A percentile compares a stretch with the other conserved stretches of the same genome.
phyloP scores from a whole-genome alignment of 2,888 invertebrate species.

The Machimus rusticus region DNA sequence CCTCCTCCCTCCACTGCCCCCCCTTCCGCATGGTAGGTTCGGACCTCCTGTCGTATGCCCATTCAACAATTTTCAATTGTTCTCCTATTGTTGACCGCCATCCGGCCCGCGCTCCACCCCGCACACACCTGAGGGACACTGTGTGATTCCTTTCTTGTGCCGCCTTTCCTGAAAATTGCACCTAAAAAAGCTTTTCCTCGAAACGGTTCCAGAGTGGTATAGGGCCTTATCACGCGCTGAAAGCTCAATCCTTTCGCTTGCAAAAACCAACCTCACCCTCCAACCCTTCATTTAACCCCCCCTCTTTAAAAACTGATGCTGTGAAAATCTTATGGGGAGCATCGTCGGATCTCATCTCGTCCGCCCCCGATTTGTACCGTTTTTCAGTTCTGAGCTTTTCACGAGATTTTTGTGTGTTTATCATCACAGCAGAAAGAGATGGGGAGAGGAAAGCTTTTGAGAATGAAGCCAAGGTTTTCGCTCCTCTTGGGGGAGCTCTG shows the following conservation, averaged over 20 bases:
- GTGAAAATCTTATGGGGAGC: slow-evolving; percentile 4
- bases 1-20: too few species aligned
- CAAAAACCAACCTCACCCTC: neutral
- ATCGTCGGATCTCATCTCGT: neutral
- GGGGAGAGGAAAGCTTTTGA: neutral
- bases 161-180: slow-evolving; percentile 28
- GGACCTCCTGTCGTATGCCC: neutral
- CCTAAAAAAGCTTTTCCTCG: slow-evolving; percentile 2
- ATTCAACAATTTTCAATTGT: slow-evolving; percentile 38
- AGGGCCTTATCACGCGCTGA: slow-evolving; percentile 17
- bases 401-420: neutral
- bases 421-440: neutral
- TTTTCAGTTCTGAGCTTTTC: neutral
- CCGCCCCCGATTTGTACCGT: neutral
- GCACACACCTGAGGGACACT: neutral
- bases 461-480: neutral
- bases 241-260: slow-evolving; percentile 27
- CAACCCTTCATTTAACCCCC: neutral
- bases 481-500: neutral
- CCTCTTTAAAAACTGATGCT: slow-evolving; percentile 1
- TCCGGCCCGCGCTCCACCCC: neutral
- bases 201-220: neutral
- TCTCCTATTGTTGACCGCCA: slow-evolving; percentile 13
- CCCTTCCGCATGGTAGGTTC: neutral
- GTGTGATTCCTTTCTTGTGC: neutral